Evolutionary conservation across 2,113 vertebrate genomes (phyloP).

Genomic region (Corythornis madagascariensis): DNA sequence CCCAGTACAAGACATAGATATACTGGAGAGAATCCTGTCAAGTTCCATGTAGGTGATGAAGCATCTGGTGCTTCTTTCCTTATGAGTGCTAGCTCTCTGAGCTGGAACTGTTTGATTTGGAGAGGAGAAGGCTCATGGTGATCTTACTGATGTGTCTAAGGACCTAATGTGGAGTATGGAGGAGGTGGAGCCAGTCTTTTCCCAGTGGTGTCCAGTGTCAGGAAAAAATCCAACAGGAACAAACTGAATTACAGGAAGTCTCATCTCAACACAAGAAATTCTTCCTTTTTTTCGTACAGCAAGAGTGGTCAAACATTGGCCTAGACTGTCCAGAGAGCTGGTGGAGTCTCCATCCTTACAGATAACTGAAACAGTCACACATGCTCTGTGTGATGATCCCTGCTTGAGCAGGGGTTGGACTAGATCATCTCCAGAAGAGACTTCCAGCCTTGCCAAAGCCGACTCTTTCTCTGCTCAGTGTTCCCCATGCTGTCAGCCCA

Average conservation of each 20-base stretch:
- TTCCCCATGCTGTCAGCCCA: background rate
- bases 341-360: background rate
- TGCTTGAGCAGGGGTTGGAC: too few relatives aligned
- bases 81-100: background rate
- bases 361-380: accelerated
- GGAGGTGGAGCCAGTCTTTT: background rate
- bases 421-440: background rate
- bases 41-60: too few relatives aligned
- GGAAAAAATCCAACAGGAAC: background rate
- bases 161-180: accelerated
- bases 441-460: background rate
- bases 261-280: background rate
- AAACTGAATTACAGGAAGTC: background rate
- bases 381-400: accelerated
- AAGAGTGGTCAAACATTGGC: accelerated
- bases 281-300: accelerated
- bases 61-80: background rate
- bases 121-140: background rate
- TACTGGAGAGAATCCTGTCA: background rate
- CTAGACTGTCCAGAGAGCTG: background rate
- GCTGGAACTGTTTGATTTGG: too few relatives aligned
- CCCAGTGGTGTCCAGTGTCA: background rate
- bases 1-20: background rate
- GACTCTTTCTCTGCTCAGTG: accelerated
- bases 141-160: background rate